Base-by-base conservation (phyloP, 2,888 invertebrate genomes). In the Schizaphis graminum region DNA sequence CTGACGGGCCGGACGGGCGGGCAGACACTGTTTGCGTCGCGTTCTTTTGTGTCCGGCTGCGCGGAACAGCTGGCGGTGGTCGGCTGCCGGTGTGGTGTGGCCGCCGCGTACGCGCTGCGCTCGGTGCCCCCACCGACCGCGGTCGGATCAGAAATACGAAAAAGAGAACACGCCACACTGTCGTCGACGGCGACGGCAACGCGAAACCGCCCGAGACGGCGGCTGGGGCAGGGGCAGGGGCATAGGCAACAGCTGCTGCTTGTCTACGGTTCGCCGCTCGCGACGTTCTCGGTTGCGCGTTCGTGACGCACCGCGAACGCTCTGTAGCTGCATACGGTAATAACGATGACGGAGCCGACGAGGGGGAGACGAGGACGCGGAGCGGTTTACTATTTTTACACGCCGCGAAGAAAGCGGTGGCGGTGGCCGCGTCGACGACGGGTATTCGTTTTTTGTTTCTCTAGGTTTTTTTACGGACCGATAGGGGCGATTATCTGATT, bases 11-110 rank as follows among this genome's bases (percentile, higher is more conserved):
- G 47, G 84, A 57, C 89, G 89, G 56, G 41, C 93, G 77, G 49
- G 56, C 53, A 86, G 47, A 61, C 92, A 67, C 89, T 87, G 86
- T 87, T 92, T 86, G 57, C 91, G 86, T 86, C 47, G 87, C 67
- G 89, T 92, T 88, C 89, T 93, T 93, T 67, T 93, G 93, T 89
- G 88, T 93, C 67, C 93, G 53, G 67, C 88, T 41, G 88, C 85
- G 53, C 85, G 53, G 84, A 91, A 85, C 91, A 91, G 91, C 91
- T 91, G 91, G 91, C 49, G 77, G 77, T 53, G 67, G 67, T 53
- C 35, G 47, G 92, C 87, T 57, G 67, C n/a, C 67, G 67, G 67
- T 67, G 67, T n/a, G 87, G 67, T 56, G 88, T 88, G 35, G 49
- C 47, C 35, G 49, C 77, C 49, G 47, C 35, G 44, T 53, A 67